A percentile compares a stretch with the other conserved stretches of the same genome.
phyloP scores from a whole-genome alignment of 2,113 vertebrate genomes.

The Micromys minutus region DNA sequence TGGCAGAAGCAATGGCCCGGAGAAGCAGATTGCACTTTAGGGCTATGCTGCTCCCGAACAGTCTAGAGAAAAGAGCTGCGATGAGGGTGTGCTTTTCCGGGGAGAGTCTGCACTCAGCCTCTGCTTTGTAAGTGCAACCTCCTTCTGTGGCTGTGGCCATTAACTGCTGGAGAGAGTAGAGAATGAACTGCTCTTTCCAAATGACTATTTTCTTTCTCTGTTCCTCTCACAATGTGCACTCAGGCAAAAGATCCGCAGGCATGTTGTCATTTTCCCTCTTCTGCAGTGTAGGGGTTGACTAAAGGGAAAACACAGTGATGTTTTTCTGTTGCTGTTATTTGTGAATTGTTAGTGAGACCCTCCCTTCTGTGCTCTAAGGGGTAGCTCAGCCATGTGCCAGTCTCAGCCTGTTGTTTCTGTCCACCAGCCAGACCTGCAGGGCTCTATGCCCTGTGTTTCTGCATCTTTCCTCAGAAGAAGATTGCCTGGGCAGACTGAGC shows the following conservation, averaged over 20 bases:
- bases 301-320: not conserved
- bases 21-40: constrained; percentile 53
- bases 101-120: not conserved
- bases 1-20: constrained; percentile 11
- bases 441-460: not conserved
- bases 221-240: not conserved
- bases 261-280: not conserved
- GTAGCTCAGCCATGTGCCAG: constrained; percentile 3
- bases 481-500: not conserved
- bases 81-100: not conserved
- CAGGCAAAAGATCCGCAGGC: not conserved
- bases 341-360: constrained; percentile 1
- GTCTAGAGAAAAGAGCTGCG: not conserved
- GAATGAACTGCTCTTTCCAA: not conserved
- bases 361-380: not conserved
- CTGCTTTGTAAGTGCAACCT: not conserved
- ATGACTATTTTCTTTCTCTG: not conserved
- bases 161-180: not conserved
- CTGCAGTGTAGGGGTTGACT: constrained; percentile 1
- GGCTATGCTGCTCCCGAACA: constrained; percentile 38
- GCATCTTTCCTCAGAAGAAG: not conserved
- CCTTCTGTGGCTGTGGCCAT: not conserved
- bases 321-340: not conserved
- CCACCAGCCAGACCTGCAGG: not conserved
- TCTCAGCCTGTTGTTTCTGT: not conserved